Conservation (phyloP, 1,140 invertebrate genomes). For the Cyphomyrmex costatus region DNA sequence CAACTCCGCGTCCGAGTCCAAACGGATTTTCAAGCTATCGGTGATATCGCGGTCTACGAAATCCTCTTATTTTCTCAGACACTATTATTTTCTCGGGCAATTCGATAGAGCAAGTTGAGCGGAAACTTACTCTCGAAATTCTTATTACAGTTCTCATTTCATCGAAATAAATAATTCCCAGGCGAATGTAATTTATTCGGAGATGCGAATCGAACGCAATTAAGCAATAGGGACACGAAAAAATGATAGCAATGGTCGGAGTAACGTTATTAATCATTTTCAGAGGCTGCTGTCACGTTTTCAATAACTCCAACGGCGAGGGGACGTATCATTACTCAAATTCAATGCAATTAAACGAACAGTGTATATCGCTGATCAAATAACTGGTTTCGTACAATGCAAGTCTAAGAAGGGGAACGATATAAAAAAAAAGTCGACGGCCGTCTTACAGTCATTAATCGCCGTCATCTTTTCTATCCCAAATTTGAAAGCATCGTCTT, state of each 20-base stretch:
- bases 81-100: slow-evolving; percentile 52
- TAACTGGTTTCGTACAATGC: slow-evolving; percentile 33
- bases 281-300: slow-evolving; percentile 15
- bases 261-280: slow-evolving; percentile 43
- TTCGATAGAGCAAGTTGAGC: slow-evolving; percentile 17
- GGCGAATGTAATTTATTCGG: slow-evolving; percentile 54
- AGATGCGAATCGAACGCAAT: slow-evolving; percentile 47
- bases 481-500: slow-evolving; percentile 5
- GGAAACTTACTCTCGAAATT: slow-evolving; percentile 38
- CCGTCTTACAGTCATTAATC: slow-evolving; percentile 35
- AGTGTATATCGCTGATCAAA: slow-evolving; percentile 32
- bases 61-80: slow-evolving; percentile 61
- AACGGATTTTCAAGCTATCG: slow-evolving; percentile 10
- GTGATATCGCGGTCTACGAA: slow-evolving; percentile 10
- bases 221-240: slow-evolving; percentile 32
- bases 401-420: neutral
- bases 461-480: slow-evolving; percentile 30
- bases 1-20: slow-evolving; percentile 6
- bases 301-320: slow-evolving; percentile 35
- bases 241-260: slow-evolving; percentile 36
- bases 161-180: slow-evolving; percentile 49
- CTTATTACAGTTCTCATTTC: slow-evolving; percentile 27
- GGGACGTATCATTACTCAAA: slow-evolving; percentile 41
- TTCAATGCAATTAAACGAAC: slow-evolving; percentile 48
- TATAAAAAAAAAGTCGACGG: neutral